Conservation (phyloP, 2,888 invertebrate species). For the Drosophila cognata region DNA sequence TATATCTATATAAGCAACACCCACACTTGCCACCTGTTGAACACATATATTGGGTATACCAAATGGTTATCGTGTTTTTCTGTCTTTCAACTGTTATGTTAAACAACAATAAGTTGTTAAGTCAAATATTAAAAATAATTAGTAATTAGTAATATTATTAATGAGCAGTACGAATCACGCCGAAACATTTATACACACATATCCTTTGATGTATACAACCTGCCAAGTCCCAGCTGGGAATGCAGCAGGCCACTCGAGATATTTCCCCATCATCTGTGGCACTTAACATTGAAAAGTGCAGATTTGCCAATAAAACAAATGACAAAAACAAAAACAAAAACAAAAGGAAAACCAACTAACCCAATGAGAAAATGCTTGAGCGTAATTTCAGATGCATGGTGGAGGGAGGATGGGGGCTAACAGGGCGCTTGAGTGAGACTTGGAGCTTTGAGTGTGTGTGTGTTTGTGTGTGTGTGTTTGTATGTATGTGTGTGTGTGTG, state of each 20-base stretch:
- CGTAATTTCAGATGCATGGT: neutral
- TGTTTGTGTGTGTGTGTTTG: constrained; percentile 40
- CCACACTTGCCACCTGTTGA: constrained; percentile 9
- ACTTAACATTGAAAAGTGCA: constrained; percentile 46
- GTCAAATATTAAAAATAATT: neutral
- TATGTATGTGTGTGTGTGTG: constrained; percentile 57
- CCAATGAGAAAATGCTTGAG: constrained; percentile 34
- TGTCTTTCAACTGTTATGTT: neutral
- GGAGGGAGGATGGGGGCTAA: neutral
- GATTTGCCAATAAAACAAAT: constrained; percentile 32
- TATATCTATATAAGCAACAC: neutral
- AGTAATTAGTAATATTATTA: neutral
- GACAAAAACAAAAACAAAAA: constrained; percentile 19
- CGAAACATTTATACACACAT: neutral
- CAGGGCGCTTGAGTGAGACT: constrained; percentile 52
- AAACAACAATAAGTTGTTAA: neutral
- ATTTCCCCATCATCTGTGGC: constrained; percentile 23
- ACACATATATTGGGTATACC: neutral
- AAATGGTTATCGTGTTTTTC: neutral
- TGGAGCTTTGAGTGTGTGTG: constrained; percentile 66
- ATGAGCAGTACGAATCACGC: neutral
- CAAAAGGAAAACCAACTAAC: constrained; percentile 8
- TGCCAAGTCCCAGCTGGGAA: constrained; percentile 3
- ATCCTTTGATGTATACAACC: neutral
- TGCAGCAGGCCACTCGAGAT: neutral